These are phyloP conservation scores for Zaprionus tsacasi DNA, from an alignment of 1,140 invertebrate species.

Conservation along the genomic window DNA sequence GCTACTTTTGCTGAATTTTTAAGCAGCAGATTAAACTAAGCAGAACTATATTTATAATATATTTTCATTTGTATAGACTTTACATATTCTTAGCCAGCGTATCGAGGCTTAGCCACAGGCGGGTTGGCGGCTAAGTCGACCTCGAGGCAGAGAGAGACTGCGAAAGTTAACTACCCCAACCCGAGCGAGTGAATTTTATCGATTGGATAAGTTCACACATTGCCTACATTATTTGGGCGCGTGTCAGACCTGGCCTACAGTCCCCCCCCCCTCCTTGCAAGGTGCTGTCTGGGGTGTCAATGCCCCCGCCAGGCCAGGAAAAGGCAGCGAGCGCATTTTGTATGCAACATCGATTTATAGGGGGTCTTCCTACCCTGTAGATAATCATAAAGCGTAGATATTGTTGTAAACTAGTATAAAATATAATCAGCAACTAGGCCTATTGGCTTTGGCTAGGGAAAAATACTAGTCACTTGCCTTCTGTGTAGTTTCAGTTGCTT, in stretches of 20 bases:
- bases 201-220: constrained; percentile 60
- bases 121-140: constrained; percentile 1
- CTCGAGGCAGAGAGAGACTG: constrained; percentile 26
- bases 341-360: constrained; percentile 10
- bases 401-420: no score
- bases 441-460: no score
- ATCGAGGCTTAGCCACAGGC: neutral
- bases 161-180: constrained; percentile 55
- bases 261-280: constrained; percentile 5
- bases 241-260: no score
- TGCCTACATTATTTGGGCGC: constrained; percentile 54
- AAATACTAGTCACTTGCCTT: no score
- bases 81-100: neutral
- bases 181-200: constrained; percentile 56
- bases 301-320: constrained; percentile 30
- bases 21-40: constrained; percentile 23
- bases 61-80: constrained; percentile 50
- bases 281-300: constrained; percentile 43
- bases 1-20: constrained; percentile 11
- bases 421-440: no score
- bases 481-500: neutral
- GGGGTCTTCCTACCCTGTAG: no score
- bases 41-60: constrained; percentile 34
- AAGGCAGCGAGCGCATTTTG: neutral
- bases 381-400: neutral